phyloP scores from a whole-genome alignment of 1,140 invertebrate species.

The Solenopsis invicta region DNA sequence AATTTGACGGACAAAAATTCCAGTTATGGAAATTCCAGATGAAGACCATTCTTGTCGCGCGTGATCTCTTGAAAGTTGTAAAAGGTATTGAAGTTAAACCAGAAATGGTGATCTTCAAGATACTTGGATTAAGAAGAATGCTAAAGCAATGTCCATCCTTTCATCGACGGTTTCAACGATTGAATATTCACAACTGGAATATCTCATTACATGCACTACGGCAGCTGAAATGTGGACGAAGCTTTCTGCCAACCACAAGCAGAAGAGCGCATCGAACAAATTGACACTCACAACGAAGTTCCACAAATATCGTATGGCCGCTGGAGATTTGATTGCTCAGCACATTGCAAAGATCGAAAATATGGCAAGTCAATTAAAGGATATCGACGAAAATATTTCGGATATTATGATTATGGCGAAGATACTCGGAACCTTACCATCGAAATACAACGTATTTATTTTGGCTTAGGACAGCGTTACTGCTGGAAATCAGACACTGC shows the following conservation, averaged over 20 bases:
- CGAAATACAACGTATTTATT: neutral
- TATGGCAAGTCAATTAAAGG: neutral
- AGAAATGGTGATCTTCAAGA: neutral
- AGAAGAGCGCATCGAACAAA: too few species aligned
- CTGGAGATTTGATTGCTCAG: too few species aligned
- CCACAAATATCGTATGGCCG: too few species aligned
- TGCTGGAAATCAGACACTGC: neutral
- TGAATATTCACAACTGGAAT: neutral
- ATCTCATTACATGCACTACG: neutral
- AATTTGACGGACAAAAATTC: too few species aligned
- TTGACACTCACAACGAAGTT: too few species aligned
- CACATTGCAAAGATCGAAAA: too few species aligned
- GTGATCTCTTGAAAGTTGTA: neutral
- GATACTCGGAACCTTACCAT: neutral
- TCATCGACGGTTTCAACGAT: neutral
- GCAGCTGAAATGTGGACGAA: neutral
- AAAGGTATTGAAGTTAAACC: neutral
- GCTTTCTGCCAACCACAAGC: neutral
- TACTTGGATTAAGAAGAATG: neutral
- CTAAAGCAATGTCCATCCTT: neutral
- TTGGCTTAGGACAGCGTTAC: neutral
- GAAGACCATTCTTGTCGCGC: neutral
- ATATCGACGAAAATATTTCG: neutral
- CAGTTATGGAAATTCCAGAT: too few species aligned
- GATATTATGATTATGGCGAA: conserved; percentile 3